Base-by-base conservation (phyloP, 2,797 vertebrate genomes). In the Lophotriccus pileatus region DNA sequence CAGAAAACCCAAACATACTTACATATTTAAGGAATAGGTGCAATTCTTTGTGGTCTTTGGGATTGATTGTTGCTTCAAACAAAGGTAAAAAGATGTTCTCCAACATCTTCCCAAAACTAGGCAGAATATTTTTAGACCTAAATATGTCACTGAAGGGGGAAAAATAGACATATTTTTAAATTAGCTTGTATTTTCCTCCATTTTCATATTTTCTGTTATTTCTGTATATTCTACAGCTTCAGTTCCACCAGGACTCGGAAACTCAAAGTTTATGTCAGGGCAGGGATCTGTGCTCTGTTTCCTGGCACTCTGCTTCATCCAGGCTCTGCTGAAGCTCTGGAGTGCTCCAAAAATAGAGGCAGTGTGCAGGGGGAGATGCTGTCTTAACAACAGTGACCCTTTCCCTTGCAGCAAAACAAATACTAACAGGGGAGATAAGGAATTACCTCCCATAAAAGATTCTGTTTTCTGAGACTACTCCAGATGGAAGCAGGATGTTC, bases 1-100 rank as follows among this genome's bases (percentile, higher is more conserved):
- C 30, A 89, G 19, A 77, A 90, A 82, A 58, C 24, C 15, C 39
- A 60, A 76, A 83, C 30, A 55, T 76, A 98, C 99, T 98, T 97
- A 99, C 99, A 1, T 99, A 99, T 99, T 99, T 99, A 43, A 99
- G 96, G 95, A 99, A 99, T 20, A 99, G 97, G 7, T 99, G 98
- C 41, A 98, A 95, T 78, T 98, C 98, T 95, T 97, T 98, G 97
- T 99, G 98, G 92, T 99, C 98, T 77, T 98, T 98, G 20, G 99
- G 99, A 80, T 99, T 99, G 93, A 99, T 97, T 2, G 99, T 99
- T 25, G 99, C 99, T 97, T 99, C 98, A 91, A 99, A 99, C 53
- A 99, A 98, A 23, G 99, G 99, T 52, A 99, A 96, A 96, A 99
- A 99, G 85, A 99, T 98, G 89, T 99, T 99, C 96, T 99, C 99